Evolutionary conservation across 2,797 vertebrate genomes (phyloP).

Genomic region (Mycteria americana): DNA sequence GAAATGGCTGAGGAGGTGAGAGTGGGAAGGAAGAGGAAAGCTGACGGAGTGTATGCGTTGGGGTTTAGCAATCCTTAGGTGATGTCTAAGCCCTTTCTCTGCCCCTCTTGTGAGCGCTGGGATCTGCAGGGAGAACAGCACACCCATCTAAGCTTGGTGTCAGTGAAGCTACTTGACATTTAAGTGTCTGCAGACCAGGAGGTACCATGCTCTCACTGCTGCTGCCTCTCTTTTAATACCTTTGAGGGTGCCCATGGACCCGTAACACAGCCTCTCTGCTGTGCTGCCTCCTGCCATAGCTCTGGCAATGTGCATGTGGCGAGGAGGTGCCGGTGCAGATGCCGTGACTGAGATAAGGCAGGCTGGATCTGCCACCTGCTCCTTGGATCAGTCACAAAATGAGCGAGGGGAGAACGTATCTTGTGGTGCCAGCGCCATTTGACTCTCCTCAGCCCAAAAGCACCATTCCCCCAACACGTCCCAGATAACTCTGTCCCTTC

Average conservation of each 20-base stretch:
- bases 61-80: background rate
- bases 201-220: background rate
- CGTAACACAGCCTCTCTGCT: rapidly evolving
- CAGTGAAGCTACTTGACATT: background rate
- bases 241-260: background rate
- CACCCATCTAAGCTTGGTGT: background rate
- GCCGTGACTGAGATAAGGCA: background rate
- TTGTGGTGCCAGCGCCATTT: rapidly evolving
- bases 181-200: background rate
- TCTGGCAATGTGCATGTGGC: rapidly evolving
- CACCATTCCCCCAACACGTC: background rate
- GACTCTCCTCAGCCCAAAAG: background rate
- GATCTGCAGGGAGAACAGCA: background rate
- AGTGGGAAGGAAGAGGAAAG: background rate
- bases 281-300: background rate
- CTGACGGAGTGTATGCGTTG: too few species aligned
- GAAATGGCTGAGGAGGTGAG: background rate
- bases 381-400: background rate
- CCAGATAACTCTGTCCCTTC: background rate
- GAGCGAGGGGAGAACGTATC: background rate
- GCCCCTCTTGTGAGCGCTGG: background rate
- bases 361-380: background rate
- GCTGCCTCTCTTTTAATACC: too few species aligned
- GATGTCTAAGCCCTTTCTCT: background rate
- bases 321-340: background rate